Conservation (phyloP, 1,140 invertebrate species). For the Lamellibrachia luymesi region DNA sequence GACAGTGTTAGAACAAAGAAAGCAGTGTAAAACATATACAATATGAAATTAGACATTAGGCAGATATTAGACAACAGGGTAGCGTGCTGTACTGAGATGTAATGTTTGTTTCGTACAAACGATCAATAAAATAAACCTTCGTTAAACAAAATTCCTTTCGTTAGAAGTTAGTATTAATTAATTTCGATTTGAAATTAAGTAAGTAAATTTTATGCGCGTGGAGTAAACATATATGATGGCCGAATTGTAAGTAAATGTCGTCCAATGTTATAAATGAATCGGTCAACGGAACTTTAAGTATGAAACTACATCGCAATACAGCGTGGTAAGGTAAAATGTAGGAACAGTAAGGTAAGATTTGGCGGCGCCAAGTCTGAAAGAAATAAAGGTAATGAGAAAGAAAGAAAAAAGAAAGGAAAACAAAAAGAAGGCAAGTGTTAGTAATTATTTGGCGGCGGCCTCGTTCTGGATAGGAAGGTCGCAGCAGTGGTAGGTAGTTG, state of each 20-base stretch:
- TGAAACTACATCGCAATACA: background rate
- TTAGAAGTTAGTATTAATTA: background rate
- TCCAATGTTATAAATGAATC: background rate
- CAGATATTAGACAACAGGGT: background rate
- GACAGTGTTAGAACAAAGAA: background rate
- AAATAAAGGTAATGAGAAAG: background rate
- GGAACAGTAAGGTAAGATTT: background rate
- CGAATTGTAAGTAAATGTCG: too few species aligned
- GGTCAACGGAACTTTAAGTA: background rate
- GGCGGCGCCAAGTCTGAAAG: conserved; percentile 11
- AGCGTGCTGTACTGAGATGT: background rate
- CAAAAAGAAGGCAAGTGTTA: conserved; percentile 12
- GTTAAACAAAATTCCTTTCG: background rate
- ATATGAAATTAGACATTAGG: background rate
- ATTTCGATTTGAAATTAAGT: background rate
- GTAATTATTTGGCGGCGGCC: background rate
- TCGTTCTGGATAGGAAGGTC: background rate
- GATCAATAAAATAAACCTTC: background rate
- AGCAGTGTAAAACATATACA: background rate
- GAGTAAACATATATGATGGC: too few species aligned
- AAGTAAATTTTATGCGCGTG: too few species aligned
- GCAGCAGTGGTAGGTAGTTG: background rate
- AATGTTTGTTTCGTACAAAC: background rate
- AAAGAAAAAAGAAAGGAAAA: conserved; percentile 11
- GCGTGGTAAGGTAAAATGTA: background rate